These are phyloP conservation scores for Scomberomorus guttatus DNA, from an alignment of 2,797 vertebrate genomes.

Conservation along the genomic window DNA sequence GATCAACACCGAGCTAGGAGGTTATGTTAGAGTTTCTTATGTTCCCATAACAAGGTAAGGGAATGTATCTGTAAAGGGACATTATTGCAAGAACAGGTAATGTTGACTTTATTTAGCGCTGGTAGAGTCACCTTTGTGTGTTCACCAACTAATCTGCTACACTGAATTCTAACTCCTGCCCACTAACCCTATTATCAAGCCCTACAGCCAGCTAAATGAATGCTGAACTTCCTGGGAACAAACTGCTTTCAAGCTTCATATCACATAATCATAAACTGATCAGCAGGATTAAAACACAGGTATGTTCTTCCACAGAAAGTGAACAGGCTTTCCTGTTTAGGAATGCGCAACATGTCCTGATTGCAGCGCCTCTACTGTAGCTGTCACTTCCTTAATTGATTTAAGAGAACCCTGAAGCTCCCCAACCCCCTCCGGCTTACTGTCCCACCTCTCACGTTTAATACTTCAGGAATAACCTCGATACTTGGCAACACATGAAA, in stretches of 20 bases:
- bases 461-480: conserved; percentile 11
- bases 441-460: conserved; percentile 16
- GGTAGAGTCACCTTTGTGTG: background rate
- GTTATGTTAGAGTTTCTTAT: background rate
- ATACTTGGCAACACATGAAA: background rate
- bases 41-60: background rate
- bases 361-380: conserved; percentile 49
- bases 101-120: background rate
- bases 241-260: background rate
- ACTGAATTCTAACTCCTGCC: background rate
- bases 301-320: background rate
- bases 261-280: conserved; percentile 3
- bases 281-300: background rate
- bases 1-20: background rate
- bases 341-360: conserved; percentile 48
- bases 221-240: background rate
- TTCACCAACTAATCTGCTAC: background rate
- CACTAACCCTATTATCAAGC: background rate
- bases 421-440: background rate
- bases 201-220: background rate
- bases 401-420: conserved; percentile 25
- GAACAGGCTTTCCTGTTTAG: conserved; percentile 23
- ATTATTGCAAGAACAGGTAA: background rate
- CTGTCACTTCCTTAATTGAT: conserved; percentile 61
- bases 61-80: background rate